These are phyloP conservation scores for Porites evermanni DNA, from an alignment of 92 coral and sea anemone species.

Conservation along the genomic window DNA sequence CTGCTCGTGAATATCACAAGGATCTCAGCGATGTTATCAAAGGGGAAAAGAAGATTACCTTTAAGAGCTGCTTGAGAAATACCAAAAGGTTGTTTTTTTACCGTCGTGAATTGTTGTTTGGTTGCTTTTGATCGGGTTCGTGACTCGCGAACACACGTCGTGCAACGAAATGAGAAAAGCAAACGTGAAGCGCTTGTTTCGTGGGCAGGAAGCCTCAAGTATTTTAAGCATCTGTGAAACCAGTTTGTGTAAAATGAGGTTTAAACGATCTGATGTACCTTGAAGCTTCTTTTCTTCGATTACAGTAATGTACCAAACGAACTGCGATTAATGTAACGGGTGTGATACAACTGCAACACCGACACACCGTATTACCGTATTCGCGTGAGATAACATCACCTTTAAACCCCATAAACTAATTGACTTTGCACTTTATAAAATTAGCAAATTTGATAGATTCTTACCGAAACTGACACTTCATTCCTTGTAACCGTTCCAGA, in stretches of 20 bases:
- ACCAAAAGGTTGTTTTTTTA: not conserved
- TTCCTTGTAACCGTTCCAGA: not conserved
- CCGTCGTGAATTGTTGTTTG: not conserved
- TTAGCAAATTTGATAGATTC: slow-evolving; percentile 31
- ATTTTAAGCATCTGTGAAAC: slow-evolving; percentile 20
- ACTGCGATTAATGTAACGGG: not conserved
- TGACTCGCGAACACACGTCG: slow-evolving; percentile 10
- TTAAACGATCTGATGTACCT: not conserved
- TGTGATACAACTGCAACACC: not conserved
- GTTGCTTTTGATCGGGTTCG: slow-evolving; percentile 5
- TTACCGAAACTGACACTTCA: slow-evolving; percentile 12
- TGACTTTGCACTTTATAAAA: slow-evolving; percentile 41
- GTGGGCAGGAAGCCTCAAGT: slow-evolving; percentile 32
- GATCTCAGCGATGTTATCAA: not conserved
- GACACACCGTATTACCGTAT: not conserved
- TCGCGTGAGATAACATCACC: slow-evolving; percentile 39
- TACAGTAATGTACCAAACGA: not conserved
- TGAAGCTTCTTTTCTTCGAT: not conserved
- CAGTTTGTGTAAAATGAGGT: not conserved
- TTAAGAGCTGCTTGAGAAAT: slow-evolving; percentile 3
- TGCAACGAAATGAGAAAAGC: slow-evolving; percentile 11
- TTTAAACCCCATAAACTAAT: slow-evolving; percentile 35
- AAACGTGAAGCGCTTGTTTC: not conserved
- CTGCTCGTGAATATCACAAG: not conserved
- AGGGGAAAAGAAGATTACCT: slow-evolving; percentile 4